phyloP scores from a whole-genome alignment of 2,113 vertebrate species.

The Pterocles gutturalis region DNA sequence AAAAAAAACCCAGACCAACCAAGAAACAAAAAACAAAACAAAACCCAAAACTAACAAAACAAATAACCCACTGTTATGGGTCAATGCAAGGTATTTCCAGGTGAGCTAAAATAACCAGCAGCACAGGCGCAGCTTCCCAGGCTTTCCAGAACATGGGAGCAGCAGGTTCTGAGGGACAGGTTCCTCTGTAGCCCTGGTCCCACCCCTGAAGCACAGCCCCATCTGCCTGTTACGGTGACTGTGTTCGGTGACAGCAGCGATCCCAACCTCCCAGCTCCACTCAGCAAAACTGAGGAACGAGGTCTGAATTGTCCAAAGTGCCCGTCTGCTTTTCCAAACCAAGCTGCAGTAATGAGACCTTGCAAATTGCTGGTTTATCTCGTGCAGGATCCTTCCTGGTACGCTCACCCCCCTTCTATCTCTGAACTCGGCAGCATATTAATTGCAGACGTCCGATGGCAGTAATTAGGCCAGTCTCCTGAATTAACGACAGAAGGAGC shows the following conservation, averaged over 20 bases:
- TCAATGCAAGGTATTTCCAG: background rate
- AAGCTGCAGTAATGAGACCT: background rate
- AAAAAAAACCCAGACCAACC: background rate
- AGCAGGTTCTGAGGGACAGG: background rate
- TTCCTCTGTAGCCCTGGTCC: background rate
- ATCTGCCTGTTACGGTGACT: background rate
- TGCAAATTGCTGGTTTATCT: background rate
- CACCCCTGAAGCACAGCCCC: background rate
- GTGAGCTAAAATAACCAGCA: background rate
- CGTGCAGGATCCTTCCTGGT: background rate
- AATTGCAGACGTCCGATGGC: constrained; percentile 8
- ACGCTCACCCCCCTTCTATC: background rate
- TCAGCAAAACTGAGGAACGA: background rate
- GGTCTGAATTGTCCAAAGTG: background rate
- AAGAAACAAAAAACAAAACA: background rate
- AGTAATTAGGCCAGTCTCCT: background rate
- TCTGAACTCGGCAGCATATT: background rate
- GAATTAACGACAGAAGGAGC: background rate
- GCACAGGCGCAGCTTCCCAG: rapidly evolving
- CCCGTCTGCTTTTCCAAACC: background rate
- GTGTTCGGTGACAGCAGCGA: background rate
- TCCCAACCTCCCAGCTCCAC: background rate
- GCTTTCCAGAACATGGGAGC: background rate
- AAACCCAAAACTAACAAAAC: background rate
- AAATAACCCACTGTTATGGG: rapidly evolving